Conservation (phyloP, 2,888 invertebrate species). For the Microdon myrmicae region DNA sequence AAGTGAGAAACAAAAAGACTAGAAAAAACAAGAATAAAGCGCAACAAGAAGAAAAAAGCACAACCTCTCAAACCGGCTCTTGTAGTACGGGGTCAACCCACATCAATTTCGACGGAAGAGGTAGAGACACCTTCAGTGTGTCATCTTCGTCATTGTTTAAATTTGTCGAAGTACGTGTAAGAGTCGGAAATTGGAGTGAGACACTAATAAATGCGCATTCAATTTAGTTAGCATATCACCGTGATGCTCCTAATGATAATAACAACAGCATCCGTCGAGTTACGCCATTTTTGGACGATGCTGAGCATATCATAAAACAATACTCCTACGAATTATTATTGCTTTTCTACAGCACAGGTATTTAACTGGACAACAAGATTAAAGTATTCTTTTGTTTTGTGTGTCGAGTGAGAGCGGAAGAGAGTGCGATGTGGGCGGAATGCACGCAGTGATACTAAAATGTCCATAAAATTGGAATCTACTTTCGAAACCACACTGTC, state of each 20-base stretch:
- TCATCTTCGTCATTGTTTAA: conserved; percentile 46
- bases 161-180: conserved; percentile 27
- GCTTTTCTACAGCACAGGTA: conserved; percentile 12
- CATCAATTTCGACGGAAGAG: conserved; percentile 29
- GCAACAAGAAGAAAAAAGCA: too few species aligned
- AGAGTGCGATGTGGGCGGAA: conserved; percentile 23
- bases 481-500: conserved; percentile 33
- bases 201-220: conserved; percentile 39
- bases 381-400: conserved; percentile 2
- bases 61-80: conserved; percentile 33
- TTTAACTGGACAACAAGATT: not conserved
- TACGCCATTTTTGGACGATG: not conserved
- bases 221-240: conserved; percentile 46
- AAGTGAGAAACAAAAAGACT: not conserved
- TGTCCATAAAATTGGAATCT: conserved; percentile 23
- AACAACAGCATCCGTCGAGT: conserved; percentile 10
- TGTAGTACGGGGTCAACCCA: conserved; percentile 20
- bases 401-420: conserved; percentile 3
- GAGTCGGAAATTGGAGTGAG: conserved; percentile 43
- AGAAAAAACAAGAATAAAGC: conserved; percentile 6
- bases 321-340: conserved; percentile 30
- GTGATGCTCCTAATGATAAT: conserved; percentile 7
- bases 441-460: conserved; percentile 26
- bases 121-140: conserved; percentile 12
- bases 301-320: conserved; percentile 14